A percentile compares a stretch with the other conserved stretches of the same genome.
phyloP scores from a whole-genome alignment of 2,888 invertebrate genomes.

The Drosophila macrospina region DNA sequence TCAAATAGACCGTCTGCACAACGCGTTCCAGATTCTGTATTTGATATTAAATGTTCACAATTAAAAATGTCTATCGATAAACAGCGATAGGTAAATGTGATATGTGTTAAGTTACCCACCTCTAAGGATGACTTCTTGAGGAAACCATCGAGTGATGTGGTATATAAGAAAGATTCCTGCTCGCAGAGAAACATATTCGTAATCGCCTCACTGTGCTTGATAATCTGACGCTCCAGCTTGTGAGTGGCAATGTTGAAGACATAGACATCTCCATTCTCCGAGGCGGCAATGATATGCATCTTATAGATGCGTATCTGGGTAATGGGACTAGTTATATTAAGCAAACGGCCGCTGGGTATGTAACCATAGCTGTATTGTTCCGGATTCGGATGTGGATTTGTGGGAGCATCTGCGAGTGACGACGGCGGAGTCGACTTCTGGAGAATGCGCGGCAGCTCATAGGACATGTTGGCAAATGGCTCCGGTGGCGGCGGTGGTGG shows the following conservation, averaged over 20 bases:
- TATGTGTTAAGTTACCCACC: slow-evolving; percentile 63
- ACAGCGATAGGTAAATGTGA: too few relatives aligned
- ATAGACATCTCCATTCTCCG: slow-evolving; percentile 84
- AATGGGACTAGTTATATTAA: slow-evolving; percentile 75
- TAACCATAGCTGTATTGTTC: slow-evolving; percentile 27
- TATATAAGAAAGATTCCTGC: slow-evolving; percentile 76
- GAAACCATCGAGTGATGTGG: slow-evolving; percentile 84
- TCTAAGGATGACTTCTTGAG: slow-evolving; percentile 83
- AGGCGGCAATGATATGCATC: slow-evolving; percentile 81
- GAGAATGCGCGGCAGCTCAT: slow-evolving; percentile 38
- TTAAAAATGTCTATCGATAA: neutral
- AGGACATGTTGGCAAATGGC: slow-evolving; percentile 40
- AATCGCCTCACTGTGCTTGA: slow-evolving; percentile 84
- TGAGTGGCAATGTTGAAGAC: slow-evolving; percentile 80
- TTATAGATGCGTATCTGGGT: slow-evolving; percentile 81
- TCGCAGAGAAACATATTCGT: slow-evolving; percentile 81
- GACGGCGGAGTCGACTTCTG: slow-evolving; percentile 11
- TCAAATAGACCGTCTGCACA: slow-evolving; percentile 79
- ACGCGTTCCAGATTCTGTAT: slow-evolving; percentile 82
- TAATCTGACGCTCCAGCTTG: slow-evolving; percentile 76
- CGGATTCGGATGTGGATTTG: neutral
- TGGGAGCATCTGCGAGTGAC: neutral
- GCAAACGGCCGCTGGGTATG: slow-evolving; percentile 70
- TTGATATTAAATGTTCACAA: neutral
- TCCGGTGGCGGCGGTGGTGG: slow-evolving; percentile 68